Conservation (phyloP, 2,888 invertebrate genomes). For the Pristionchus maxplancki region DNA sequence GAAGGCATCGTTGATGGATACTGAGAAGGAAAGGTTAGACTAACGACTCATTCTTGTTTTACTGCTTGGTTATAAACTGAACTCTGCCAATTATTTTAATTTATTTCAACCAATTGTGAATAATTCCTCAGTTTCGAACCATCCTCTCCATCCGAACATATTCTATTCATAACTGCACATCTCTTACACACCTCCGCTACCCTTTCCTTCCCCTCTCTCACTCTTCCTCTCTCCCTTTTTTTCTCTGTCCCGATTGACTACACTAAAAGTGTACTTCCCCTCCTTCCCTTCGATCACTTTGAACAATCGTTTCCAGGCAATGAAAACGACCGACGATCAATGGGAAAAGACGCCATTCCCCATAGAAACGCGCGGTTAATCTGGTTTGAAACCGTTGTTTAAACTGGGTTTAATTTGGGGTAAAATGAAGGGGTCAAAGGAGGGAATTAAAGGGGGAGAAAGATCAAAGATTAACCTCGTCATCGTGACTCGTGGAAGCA, state of each 20-base stretch:
- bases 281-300: not conserved
- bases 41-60: not conserved
- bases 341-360: not conserved
- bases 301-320: not conserved
- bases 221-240: slow-evolving; percentile 14
- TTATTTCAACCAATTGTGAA: not conserved
- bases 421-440: not conserved
- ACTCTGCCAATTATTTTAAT: not conserved
- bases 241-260: slow-evolving; percentile 30
- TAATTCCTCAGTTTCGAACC: not conserved
- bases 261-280: slow-evolving; percentile 1
- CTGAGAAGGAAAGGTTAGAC: not conserved
- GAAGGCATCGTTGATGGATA: slow-evolving; percentile 47
- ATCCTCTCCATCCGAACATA: not conserved
- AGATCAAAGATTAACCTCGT: slow-evolving; percentile 13
- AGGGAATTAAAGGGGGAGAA: not conserved
- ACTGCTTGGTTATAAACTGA: not conserved
- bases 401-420: not conserved
- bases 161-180: not conserved
- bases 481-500: not conserved
- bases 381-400: slow-evolving; percentile 3
- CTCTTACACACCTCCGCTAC: not conserved
- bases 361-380: not conserved
- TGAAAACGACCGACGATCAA: not conserved
- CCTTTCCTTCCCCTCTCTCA: slow-evolving; percentile 8